Evolutionary conservation across 2,797 vertebrate species (phyloP).

Genomic region (Atherinosoma microstoma): DNA sequence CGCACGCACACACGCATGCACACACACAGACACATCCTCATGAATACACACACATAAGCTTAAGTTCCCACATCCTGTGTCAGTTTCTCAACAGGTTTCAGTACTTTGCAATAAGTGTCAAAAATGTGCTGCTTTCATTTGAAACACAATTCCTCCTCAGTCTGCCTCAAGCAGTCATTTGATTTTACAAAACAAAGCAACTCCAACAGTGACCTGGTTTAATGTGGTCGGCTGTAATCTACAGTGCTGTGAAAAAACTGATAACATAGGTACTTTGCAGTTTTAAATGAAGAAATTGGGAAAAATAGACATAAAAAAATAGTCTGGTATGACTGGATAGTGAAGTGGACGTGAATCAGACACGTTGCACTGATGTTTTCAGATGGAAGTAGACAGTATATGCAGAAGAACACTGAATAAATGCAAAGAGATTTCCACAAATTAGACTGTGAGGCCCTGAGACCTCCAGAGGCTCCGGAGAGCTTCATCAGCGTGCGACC

Average conservation of each 20-base stretch:
- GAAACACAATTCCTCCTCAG: constrained; percentile 18
- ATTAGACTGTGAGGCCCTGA: constrained; percentile 34
- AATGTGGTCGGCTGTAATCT: not conserved
- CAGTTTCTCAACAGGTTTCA: constrained; percentile 65
- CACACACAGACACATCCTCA: constrained; percentile 12
- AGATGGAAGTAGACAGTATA: constrained; percentile 34
- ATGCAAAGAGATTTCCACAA: constrained; percentile 40
- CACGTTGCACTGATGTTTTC: constrained; percentile 11
- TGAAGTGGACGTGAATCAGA: constrained; percentile 32
- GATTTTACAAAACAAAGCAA: not conserved
- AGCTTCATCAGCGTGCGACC: constrained; percentile 56
- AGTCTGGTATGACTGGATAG: not conserved
- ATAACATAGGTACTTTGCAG: not conserved
- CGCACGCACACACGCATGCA: not conserved
- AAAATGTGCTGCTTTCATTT: constrained; percentile 7
- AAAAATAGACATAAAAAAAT: not conserved
- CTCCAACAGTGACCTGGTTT: not conserved
- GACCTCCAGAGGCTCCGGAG: constrained; percentile 50
- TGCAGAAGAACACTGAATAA: constrained; percentile 36
- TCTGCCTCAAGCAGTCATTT: not conserved
- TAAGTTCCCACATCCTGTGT: constrained; percentile 69
- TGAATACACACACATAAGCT: constrained; percentile 20
- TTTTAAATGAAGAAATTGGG: not conserved
- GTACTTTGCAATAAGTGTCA: constrained; percentile 6
- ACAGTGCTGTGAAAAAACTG: not conserved